Conservation (phyloP, 1,140 invertebrate genomes). For the Camponotus vicinus region DNA sequence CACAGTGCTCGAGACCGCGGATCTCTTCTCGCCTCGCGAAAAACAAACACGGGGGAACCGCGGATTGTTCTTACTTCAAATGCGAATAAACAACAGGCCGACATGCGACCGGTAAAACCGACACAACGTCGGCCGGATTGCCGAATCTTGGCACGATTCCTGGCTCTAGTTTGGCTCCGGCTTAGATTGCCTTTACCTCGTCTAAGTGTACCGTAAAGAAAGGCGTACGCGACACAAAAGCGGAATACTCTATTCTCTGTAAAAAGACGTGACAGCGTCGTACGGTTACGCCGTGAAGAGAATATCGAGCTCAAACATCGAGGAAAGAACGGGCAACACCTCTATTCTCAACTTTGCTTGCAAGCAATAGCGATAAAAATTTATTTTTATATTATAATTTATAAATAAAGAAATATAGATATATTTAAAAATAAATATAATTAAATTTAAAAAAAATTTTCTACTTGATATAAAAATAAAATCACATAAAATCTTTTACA, state of each 20-base stretch:
- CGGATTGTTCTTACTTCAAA: constrained; percentile 72
- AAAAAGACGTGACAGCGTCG: constrained; percentile 36
- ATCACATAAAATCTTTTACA: background rate
- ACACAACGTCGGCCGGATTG: constrained; percentile 54
- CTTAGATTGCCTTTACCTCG: constrained; percentile 55
- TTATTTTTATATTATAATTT: constrained; percentile 7
- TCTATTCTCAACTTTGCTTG: background rate
- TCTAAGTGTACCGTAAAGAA: constrained; percentile 57
- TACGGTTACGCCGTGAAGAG: constrained; percentile 12
- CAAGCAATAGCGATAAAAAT: background rate
- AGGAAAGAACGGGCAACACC: background rate
- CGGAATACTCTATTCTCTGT: constrained; percentile 36
- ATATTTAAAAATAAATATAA: background rate
- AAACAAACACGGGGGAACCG: constrained; percentile 63
- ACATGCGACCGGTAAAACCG: constrained; percentile 56
- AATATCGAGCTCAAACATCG: constrained; percentile 16
- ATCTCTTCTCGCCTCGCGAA: constrained; percentile 64
- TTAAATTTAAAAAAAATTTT: background rate
- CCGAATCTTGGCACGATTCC: constrained; percentile 78
- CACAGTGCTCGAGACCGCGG: constrained; percentile 19
- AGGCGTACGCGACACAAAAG: constrained; percentile 54
- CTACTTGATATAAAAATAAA: background rate
- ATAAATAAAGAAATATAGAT: background rate
- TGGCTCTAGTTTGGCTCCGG: constrained; percentile 62
- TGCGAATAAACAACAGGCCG: constrained; percentile 72